A percentile compares a stretch with the other conserved stretches of the same genome.
Conservation (phyloP, 1,140 invertebrate genomes). For the Diorhabda elongata region DNA sequence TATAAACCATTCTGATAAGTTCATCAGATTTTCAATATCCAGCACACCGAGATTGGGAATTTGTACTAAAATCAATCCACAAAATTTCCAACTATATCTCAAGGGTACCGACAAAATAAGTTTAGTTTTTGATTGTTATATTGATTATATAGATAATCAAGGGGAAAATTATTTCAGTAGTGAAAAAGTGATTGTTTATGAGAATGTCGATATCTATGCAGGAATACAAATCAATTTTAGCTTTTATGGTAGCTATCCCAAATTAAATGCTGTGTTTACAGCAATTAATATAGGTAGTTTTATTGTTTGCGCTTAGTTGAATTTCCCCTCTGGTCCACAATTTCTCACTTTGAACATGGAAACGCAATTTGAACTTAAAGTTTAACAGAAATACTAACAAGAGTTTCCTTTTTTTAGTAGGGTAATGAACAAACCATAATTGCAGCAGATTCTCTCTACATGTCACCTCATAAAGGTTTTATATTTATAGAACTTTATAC, state of each 20-base stretch:
- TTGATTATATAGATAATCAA: neutral
- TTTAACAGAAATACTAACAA: no score
- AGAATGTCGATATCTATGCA: neutral
- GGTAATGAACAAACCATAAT: no score
- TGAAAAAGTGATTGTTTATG: neutral
- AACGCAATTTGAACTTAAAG: neutral
- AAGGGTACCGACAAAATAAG: no score
- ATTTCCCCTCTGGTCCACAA: neutral
- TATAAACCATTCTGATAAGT: no score
- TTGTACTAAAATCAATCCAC: no score
- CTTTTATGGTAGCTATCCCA: neutral
- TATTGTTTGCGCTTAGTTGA: neutral
- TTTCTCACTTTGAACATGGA: neutral
- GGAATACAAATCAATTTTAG: neutral
- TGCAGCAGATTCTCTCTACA: no score
- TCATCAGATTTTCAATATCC: no score
- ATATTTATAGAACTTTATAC: no score
- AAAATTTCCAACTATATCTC: no score
- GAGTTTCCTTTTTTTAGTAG: no score
- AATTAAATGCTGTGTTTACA: neutral
- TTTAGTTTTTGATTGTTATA: neutral
- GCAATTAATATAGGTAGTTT: neutral
- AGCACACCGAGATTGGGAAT: no score
- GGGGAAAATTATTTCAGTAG: neutral
- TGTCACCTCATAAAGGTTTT: no score